Conservation (phyloP, 2,888 invertebrate species). For the Ormia ochracea region DNA sequence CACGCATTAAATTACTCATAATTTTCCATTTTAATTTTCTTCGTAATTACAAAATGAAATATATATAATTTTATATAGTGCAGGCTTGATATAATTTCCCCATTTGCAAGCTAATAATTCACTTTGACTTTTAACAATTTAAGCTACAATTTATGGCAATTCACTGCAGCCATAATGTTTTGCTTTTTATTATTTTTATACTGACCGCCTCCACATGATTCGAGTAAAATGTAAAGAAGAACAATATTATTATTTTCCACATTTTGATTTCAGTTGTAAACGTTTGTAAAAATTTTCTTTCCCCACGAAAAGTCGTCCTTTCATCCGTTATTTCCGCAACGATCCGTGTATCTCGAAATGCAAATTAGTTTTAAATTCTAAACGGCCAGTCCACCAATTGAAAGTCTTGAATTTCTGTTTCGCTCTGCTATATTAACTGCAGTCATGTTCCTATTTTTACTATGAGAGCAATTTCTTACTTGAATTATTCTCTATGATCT, state of each 20-base stretch:
- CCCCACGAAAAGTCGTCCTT: slow-evolving; percentile 17
- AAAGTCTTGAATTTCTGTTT: slow-evolving; percentile 6
- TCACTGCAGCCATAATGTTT: too few relatives aligned
- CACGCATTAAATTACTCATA: not conserved
- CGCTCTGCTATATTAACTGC: not conserved
- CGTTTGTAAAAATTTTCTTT: slow-evolving; percentile 3
- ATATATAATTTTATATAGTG: not conserved
- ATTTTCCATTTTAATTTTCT: not conserved
- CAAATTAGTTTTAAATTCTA: slow-evolving; percentile 52
- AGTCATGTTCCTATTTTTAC: slow-evolving; percentile 17
- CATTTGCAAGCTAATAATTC: not conserved
- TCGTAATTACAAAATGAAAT: not conserved
- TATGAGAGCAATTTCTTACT: slow-evolving; percentile 27
- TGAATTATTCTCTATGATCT: slow-evolving; percentile 36
- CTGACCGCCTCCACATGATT: slow-evolving; percentile 48
- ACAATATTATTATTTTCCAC: slow-evolving; percentile 22
- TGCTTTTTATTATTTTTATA: slow-evolving; percentile 4
- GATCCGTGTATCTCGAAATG: slow-evolving; percentile 43
- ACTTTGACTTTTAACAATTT: not conserved
- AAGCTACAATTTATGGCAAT: not conserved
- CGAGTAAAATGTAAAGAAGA: slow-evolving; percentile 15
- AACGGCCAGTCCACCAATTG: slow-evolving; percentile 17
- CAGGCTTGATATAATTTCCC: not conserved
- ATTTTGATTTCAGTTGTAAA: slow-evolving; percentile 41
- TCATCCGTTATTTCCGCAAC: slow-evolving; percentile 24